A percentile compares a stretch with the other conserved stretches of the same genome.
Evolutionary conservation across 1,140 invertebrate species (phyloP).

Genomic region (Drosophila setifemur): DNA sequence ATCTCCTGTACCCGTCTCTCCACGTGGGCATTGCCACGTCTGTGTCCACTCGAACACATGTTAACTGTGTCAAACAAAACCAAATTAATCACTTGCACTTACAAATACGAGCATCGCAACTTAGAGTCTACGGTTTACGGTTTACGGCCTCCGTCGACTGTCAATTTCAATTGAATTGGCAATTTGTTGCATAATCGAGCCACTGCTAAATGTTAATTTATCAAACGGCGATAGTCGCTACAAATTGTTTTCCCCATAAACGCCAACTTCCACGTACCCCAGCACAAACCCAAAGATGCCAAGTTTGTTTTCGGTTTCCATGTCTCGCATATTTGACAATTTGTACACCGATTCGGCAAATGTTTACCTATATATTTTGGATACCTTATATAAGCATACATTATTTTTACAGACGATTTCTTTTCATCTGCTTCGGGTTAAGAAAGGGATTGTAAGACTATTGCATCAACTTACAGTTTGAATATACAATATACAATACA

Average conservation of each 20-base stretch:
- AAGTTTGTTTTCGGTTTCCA: conserved; percentile 17
- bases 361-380: too few relatives aligned
- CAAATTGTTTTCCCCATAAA: conserved; percentile 74
- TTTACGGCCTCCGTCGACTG: conserved; percentile 28
- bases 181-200: conserved; percentile 78
- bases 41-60: conserved; percentile 3
- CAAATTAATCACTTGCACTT: conserved; percentile 68
- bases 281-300: conserved; percentile 6
- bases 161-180: conserved; percentile 76
- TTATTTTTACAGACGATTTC: too few relatives aligned
- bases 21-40: background rate
- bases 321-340: conserved; percentile 32
- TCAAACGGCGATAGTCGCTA: conserved; percentile 72
- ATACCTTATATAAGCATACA: too few relatives aligned
- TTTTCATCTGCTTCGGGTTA: too few relatives aligned
- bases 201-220: conserved; percentile 77
- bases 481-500: too few relatives aligned
- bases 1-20: background rate
- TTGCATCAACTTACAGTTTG: too few relatives aligned
- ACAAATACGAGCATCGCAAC: conserved; percentile 43
- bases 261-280: conserved; percentile 23
- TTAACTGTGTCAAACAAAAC: conserved; percentile 66
- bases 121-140: background rate
- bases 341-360: conserved; percentile 7
- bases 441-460: too few relatives aligned